These are phyloP conservation scores for Lacerta agilis DNA, from an alignment of 2,797 vertebrate genomes.

Conservation along the genomic window DNA sequence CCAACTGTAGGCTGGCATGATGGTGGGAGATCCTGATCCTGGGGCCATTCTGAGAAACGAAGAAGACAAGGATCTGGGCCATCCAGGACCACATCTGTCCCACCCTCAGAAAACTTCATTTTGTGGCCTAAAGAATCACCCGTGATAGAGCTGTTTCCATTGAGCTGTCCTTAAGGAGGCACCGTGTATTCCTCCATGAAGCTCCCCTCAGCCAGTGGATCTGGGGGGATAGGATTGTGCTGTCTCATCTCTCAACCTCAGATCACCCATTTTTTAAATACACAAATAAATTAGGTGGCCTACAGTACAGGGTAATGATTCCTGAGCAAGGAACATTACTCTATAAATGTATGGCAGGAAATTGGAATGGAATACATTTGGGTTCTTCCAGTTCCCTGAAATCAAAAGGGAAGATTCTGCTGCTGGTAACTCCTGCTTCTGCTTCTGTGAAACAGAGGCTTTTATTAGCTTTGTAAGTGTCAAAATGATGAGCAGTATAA, in stretches of 20 bases:
- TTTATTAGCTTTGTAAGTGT: neutral
- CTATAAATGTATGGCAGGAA: neutral
- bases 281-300: neutral
- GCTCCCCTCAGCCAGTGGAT: no score
- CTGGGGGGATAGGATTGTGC: neutral
- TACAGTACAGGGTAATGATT: neutral
- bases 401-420: neutral
- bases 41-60: no score
- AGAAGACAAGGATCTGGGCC: no score
- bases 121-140: no score
- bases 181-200: no score
- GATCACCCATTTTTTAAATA: neutral
- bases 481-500: neutral
- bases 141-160: no score
- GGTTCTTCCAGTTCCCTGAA: neutral
- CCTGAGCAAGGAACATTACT: neutral
- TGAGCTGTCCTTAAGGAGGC: no score
- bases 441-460: neutral
- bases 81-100: no score
- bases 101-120: no score
- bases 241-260: no score
- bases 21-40: no score
- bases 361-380: neutral
- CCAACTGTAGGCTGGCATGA: no score
- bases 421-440: neutral